Conservation (phyloP, 2,113 vertebrate species). For the Catharus minimus region DNA sequence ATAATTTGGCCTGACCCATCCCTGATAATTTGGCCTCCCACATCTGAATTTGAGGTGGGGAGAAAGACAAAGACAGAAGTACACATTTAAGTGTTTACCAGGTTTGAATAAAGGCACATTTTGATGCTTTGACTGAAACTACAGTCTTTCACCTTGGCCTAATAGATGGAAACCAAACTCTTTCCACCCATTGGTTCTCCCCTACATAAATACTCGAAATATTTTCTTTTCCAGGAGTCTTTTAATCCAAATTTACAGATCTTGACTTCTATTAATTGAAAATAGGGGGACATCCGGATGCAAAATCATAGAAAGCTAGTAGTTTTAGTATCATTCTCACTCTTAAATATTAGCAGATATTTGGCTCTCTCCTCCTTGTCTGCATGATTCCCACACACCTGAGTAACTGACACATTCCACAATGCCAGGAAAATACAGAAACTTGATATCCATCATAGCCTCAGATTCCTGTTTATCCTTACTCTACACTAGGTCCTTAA, state of each 20-base stretch:
- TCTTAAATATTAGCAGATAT: background rate
- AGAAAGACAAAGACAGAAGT: background rate
- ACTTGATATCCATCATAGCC: background rate
- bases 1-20: too few species aligned
- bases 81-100: background rate
- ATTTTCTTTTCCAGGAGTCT: background rate
- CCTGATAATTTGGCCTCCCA: background rate
- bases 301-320: background rate
- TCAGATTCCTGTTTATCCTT: constrained; percentile 43
- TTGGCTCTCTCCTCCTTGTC: background rate
- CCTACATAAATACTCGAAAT: background rate
- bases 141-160: background rate
- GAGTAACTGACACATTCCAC: constrained; percentile 26
- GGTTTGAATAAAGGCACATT: background rate
- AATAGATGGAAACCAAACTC: background rate
- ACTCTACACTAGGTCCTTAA: background rate
- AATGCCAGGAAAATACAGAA: constrained; percentile 26
- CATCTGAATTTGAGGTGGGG: accelerated
- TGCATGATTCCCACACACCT: background rate
- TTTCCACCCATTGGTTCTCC: background rate
- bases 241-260: background rate
- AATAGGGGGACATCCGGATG: background rate
- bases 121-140: background rate
- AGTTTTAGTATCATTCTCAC: background rate
- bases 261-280: background rate